Evolutionary conservation across 2,888 invertebrate genomes (phyloP).

Genomic region (Operophtera brumata): DNA sequence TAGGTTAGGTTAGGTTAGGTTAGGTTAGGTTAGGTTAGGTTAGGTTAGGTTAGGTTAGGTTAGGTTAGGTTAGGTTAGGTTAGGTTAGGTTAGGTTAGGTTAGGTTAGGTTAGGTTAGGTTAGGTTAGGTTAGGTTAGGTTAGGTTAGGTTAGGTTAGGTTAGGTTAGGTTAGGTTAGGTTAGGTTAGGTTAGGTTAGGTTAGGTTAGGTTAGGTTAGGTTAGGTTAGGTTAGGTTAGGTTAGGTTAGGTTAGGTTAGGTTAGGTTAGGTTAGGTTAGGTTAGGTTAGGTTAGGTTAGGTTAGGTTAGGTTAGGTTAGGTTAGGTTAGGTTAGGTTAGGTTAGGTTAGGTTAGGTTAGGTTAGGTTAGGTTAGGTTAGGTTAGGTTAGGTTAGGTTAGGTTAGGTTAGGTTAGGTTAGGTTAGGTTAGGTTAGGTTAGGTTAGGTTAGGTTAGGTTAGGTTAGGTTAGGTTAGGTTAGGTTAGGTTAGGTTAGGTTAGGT

Average conservation of each 20-base stretch:
- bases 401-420: constrained; percentile 27
- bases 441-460: constrained; percentile 34
- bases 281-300: constrained; percentile 31
- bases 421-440: constrained; percentile 33
- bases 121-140: constrained; percentile 25
- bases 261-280: constrained; percentile 26
- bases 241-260: constrained; percentile 25
- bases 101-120: constrained; percentile 18
- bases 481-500: constrained; percentile 31
- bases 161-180: constrained; percentile 32
- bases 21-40: constrained; percentile 20
- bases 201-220: constrained; percentile 34
- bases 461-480: constrained; percentile 31
- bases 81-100: constrained; percentile 29
- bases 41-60: constrained; percentile 26
- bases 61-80: constrained; percentile 32
- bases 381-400: constrained; percentile 29
- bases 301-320: constrained; percentile 32
- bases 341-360: constrained; percentile 34
- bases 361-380: constrained; percentile 35
- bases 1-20: constrained; percentile 20
- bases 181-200: constrained; percentile 31
- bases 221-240: constrained; percentile 29
- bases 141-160: constrained; percentile 29
- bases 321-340: constrained; percentile 26